Evolutionary conservation across 2,888 invertebrate genomes (phyloP).

Genomic region (Lysandra coridon): DNA sequence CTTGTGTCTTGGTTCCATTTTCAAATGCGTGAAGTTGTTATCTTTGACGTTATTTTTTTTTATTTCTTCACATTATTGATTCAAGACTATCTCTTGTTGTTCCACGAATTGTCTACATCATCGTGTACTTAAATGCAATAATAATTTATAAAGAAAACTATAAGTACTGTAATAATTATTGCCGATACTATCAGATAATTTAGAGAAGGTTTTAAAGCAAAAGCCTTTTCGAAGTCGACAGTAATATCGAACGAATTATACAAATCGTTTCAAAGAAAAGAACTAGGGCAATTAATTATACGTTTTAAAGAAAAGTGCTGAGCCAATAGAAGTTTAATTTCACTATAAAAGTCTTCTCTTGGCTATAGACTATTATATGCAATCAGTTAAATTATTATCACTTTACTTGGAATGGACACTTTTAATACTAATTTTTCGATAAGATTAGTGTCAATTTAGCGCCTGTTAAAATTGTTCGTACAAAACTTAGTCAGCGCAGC

Average conservation of each 20-base stretch:
- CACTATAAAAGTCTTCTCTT: slow-evolving; percentile 31
- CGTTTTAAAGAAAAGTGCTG: slow-evolving; percentile 6
- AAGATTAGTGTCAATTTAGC: too few relatives aligned
- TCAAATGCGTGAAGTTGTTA: slow-evolving; percentile 1
- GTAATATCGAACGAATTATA: slow-evolving; percentile 9
- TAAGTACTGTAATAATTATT: background rate
- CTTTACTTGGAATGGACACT: background rate
- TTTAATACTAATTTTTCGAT: background rate
- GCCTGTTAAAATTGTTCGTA: too few relatives aligned
- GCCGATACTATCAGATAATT: background rate
- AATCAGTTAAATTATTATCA: background rate
- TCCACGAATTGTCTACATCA: background rate
- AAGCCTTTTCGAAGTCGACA: background rate
- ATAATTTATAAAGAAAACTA: background rate
- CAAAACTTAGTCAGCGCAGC: too few relatives aligned
- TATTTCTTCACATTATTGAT: background rate
- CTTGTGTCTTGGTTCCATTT: background rate
- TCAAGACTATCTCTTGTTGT: background rate
- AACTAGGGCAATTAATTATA: slow-evolving; percentile 12
- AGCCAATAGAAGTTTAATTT: slow-evolving; percentile 33
- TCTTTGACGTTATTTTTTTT: background rate
- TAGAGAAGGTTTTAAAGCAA: background rate
- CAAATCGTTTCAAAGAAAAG: slow-evolving; percentile 2
- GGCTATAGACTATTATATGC: background rate
- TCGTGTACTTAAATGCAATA: background rate